Evolutionary conservation across 2,113 vertebrate genomes (phyloP), one percentile per base, ranked within the genome.

Genomic region (Poeciliopsis prolifica): DNA sequence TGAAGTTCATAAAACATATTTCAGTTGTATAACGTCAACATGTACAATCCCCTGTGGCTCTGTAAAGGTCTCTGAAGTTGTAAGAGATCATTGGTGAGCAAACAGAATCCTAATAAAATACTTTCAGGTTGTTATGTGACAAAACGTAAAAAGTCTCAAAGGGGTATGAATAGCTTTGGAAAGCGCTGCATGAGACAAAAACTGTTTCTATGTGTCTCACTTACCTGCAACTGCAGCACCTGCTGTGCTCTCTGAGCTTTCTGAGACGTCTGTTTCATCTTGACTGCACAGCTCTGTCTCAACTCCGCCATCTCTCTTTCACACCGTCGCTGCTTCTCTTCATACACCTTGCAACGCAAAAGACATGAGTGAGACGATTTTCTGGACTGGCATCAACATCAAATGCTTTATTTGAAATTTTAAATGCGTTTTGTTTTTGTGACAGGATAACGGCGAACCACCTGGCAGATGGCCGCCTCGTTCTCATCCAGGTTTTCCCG

Each of bases 401-500:
- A 60, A 19, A 19, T 61, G n/a, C 29, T 61, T 68, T 11, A 40
- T 68, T 42, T n/a, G 4, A 42, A 10, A 1, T 22, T 58, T 68
- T 37, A 29, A 42, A 29, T 6, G n/a, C 28, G 5, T 17, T 51
- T 68, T 19, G n/a, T 28, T 8, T 0, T 28, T 65, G 58, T 61
- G n/a, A 1, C 51, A 22, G 33, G 67, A 28, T 0, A 0, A 65
- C n/a, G 0, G 2, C 12, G n/a, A 70, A 73, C 85, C 75, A 98
- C 97, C 96, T 98, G 97, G 92, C 97, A 97, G 69, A 96, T 92
- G 61, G 96, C 95, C 12, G 95, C 96, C 88, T 99, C 97, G 0
- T 96, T 98, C 89, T 98, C 97, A 0, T 99, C 98, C 94, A 99
- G 93, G 88, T 96, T 97, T 87, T 97, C 97, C 3, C 95, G 93